Percentiles rank a stretch among this genome's conserved stretches.
Evolutionary conservation across 2,888 invertebrate species (phyloP).

Genomic region (Prosopocoilus inquinatus): DNA sequence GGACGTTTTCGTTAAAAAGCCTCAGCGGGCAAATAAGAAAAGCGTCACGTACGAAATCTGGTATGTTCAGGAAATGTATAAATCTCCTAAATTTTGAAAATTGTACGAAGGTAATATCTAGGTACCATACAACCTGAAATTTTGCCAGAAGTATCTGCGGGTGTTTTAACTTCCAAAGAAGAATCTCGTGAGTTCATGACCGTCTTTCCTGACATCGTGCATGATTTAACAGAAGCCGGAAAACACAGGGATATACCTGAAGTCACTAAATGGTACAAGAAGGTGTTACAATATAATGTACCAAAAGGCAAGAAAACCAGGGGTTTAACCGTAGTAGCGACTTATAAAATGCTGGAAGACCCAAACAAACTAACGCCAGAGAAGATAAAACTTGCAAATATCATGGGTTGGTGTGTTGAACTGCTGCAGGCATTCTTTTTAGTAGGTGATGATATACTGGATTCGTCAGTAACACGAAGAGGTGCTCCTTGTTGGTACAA

Average conservation of each 20-base stretch:
- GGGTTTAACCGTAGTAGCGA: slow-evolving; percentile 69
- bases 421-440: slow-evolving; percentile 89
- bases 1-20: too few relatives aligned
- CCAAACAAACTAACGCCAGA: slow-evolving; percentile 69
- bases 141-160: slow-evolving; percentile 60
- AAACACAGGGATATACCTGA: slow-evolving; percentile 75
- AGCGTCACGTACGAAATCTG: too few relatives aligned
- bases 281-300: slow-evolving; percentile 67
- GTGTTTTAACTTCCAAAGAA: slow-evolving; percentile 65
- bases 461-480: slow-evolving; percentile 75
- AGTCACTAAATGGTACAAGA: slow-evolving; percentile 77
- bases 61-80: too few relatives aligned
- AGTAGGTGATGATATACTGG: slow-evolving; percentile 90
- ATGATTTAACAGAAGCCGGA: slow-evolving; percentile 76
- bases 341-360: slow-evolving; percentile 71
- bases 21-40: too few relatives aligned
- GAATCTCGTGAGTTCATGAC: slow-evolving; percentile 87
- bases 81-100: too few relatives aligned
- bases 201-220: slow-evolving; percentile 81
- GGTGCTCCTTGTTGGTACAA: slow-evolving; percentile 92
- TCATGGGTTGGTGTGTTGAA: slow-evolving; percentile 94
- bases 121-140: slow-evolving; percentile 63
- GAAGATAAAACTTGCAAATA: slow-evolving; percentile 73
- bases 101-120: slow-evolving; percentile 52
- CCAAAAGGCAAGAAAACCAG: slow-evolving; percentile 85